These are phyloP conservation scores for Triops longicaudatus DNA, from an alignment of 1,140 invertebrate species.

Conservation along the genomic window DNA sequence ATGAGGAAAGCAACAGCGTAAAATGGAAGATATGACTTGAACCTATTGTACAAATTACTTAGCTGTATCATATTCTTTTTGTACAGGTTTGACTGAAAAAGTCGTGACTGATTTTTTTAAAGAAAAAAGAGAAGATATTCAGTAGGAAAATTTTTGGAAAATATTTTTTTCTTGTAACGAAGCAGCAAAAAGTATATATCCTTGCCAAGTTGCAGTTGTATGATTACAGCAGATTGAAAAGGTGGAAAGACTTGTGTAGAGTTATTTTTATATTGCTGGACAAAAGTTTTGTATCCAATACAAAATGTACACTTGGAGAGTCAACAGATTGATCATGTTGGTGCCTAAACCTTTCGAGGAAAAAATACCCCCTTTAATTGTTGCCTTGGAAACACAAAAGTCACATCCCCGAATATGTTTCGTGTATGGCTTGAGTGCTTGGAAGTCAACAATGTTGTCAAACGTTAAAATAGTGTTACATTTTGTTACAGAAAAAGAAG, in stretches of 20 bases:
- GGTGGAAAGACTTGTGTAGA: background rate
- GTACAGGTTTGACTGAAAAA: background rate
- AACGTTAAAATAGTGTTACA: background rate
- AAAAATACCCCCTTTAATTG: background rate
- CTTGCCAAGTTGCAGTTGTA: background rate
- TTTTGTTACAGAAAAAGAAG: background rate
- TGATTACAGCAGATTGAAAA: background rate
- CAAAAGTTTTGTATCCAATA: background rate
- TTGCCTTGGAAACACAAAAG: background rate
- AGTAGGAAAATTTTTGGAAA: background rate
- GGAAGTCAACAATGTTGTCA: background rate
- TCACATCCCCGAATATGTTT: background rate
- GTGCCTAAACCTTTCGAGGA: background rate
- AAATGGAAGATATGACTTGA: background rate
- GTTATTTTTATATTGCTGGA: background rate
- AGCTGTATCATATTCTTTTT: background rate
- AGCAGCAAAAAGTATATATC: background rate
- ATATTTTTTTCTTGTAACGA: background rate
- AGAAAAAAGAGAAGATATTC: background rate
- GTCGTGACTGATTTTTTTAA: background rate
- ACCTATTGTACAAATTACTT: conserved; percentile 4
- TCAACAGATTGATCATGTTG: background rate
- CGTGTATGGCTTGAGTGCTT: background rate
- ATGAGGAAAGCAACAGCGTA: background rate
- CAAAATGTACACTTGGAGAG: background rate